Evolutionary conservation across 1,140 invertebrate genomes (phyloP), one percentile per base, ranked within the genome.

Genomic region (Bombus superbus): DNA sequence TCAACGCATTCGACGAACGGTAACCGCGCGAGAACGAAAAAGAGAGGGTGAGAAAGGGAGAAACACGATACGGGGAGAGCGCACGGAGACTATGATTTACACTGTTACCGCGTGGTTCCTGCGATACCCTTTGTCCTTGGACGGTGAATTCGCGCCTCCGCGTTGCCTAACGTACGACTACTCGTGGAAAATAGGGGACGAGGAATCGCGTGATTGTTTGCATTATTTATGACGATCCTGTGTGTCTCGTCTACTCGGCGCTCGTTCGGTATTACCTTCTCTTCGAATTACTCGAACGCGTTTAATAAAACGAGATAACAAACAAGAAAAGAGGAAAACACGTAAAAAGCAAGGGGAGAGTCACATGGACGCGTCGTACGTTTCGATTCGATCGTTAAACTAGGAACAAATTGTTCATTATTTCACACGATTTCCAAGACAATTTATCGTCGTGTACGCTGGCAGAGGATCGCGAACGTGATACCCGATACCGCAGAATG

Each of bases 161-260:
- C 88, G 90, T 88, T 69, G 71, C 82, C 81, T 57, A 84, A 91
- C 81, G 53, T 47, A 72, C 74, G 73, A 74, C 44, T 71, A 74
- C 44, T 71, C 85, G 81, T 72, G 64, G 66, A 78, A 74, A 66
- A 80, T 32, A 62, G 82, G 59, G 62, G 81, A 83, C 44, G 72
- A 28, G 68, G 64, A 74, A 85, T 84, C 89, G 80, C 82, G 84
- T 92, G 90, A 94, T 93, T 93, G 91, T 92, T 92, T 91, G 89
- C 87, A 91, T 94, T 94, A 94, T 94, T 95, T 94, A 94, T 89
- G 92, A 91, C 92, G 79, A 89, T 88, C 53, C 32, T 53, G 40
- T 44, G n/a, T 25, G n/a, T 32, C 57, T 38, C 44, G 25, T 44
- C 87, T 87, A 86, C 76, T 44, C 71, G 83, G 88, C 89, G 89